Evolutionary conservation across 2,797 vertebrate genomes (phyloP), one percentile per base, ranked within the genome.

Genomic region (Enteromius radiatus): DNA sequence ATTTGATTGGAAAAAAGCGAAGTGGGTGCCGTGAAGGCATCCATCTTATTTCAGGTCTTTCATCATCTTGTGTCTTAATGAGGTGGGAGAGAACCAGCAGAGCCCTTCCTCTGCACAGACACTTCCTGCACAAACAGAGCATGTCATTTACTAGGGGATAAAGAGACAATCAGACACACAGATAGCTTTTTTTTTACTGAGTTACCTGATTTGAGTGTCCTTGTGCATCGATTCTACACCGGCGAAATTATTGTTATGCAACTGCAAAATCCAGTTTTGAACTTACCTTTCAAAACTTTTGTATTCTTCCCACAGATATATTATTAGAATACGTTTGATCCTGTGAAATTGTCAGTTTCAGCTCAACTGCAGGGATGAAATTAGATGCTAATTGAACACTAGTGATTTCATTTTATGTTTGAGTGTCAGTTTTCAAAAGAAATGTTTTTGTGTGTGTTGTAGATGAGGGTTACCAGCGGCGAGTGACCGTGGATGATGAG

Each of bases 381-480:
- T 43, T 31, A 76, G 23, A 65, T 43, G 33, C 47, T 82, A 17
- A 65, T 7, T 76, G 59, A 63, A 73, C 41, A 49, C 8, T 3
- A 59, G 26, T 71, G 14, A 69, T 31, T 79, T 69, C 0, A 7
- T 69, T 79, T 68, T 38, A 45, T 7, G 45, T 19, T 33, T 17
- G 23, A 79, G 43, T 67, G 52, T 68, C 21, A 1, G 19, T 68
- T 59, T 80, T 49, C 41, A 28, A 79, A 23, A 56, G 14, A 63
- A 28, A 71, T 33, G 6, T 73, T 21, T 86, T 54, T 84, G 68
- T 86, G 59, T 81, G 65, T 85, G 41, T 73, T 68, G 9, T 92
- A 97, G 97, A 96, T 70, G 97, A 97, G 85, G 96, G 96, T 71
- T 97, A 96, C 68, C 95, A 96, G 86, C 93, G 95, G 88, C 88